These are phyloP conservation scores for Heliconius himera DNA, from an alignment of 1,140 invertebrate species.

Conservation along the genomic window DNA sequence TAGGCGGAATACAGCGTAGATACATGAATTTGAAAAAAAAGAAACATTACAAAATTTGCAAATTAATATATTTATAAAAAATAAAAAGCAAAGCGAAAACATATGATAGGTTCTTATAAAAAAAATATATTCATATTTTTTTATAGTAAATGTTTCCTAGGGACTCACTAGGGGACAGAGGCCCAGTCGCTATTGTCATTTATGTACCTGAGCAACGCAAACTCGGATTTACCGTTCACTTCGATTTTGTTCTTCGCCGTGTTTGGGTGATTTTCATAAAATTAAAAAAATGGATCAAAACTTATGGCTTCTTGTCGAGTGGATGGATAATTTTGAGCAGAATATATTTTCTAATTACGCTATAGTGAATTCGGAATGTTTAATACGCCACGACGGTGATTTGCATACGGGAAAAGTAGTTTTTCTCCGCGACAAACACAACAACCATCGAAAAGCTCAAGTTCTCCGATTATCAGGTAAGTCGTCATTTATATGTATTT, in stretches of 20 bases:
- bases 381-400: conserved; percentile 42
- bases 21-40: too few relatives aligned
- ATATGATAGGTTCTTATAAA: not conserved
- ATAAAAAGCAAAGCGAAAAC: not conserved
- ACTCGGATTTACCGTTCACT: conserved; percentile 39
- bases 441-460: conserved; percentile 48
- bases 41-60: too few relatives aligned
- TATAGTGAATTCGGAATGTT: conserved; percentile 47
- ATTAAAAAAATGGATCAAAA: conserved; percentile 43
- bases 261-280: conserved; percentile 32
- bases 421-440: conserved; percentile 44
- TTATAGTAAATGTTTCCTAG: not conserved
- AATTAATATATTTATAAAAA: not conserved
- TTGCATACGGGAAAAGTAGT: conserved; percentile 53
- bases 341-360: conserved; percentile 55
- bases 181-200: not conserved
- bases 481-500: conserved; percentile 28
- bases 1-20: too few relatives aligned
- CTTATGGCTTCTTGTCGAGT: conserved; percentile 64
- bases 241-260: conserved; percentile 35
- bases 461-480: conserved; percentile 58
- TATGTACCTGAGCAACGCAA: conserved; percentile 39
- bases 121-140: not conserved
- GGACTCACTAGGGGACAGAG: not conserved
- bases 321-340: conserved; percentile 45